Evolutionary conservation across 2,113 vertebrate species (phyloP).

Genomic region (Forbesichthys agassizii): DNA sequence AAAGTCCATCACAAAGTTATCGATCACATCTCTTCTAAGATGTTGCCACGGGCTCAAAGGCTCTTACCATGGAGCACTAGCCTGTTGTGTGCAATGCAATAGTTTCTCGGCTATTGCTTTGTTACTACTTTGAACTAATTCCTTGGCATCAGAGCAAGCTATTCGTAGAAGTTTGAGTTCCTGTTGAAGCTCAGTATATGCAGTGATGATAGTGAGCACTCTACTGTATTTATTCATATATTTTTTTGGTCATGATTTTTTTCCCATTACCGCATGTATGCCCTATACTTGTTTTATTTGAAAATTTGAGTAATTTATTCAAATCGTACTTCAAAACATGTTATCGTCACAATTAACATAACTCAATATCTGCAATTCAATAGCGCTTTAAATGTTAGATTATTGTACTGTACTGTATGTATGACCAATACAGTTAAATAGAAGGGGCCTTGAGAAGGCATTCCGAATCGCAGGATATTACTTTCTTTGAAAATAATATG

Average conservation of each 20-base stretch:
- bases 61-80: conserved; percentile 21
- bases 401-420: not conserved
- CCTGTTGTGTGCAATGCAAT: conserved; percentile 32
- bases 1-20: conserved; percentile 41
- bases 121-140: conserved; percentile 16
- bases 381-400: not conserved
- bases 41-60: conserved; percentile 20
- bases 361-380: too few relatives aligned
- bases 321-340: too few relatives aligned
- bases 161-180: conserved; percentile 25
- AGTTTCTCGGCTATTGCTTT: conserved; percentile 46
- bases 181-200: conserved; percentile 10
- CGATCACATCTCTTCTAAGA: conserved; percentile 19
- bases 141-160: conserved; percentile 21
- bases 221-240: too few relatives aligned
- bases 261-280: too few relatives aligned
- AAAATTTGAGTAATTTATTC: too few relatives aligned
- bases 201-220: not conserved
- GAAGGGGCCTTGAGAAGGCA: too few relatives aligned
- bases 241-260: too few relatives aligned
- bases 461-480: too few relatives aligned
- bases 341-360: too few relatives aligned
- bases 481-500: too few relatives aligned
- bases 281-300: too few relatives aligned
- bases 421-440: too few relatives aligned